phyloP scores from a whole-genome alignment of 2,797 vertebrate genomes.

The Heliangelus exortis region DNA sequence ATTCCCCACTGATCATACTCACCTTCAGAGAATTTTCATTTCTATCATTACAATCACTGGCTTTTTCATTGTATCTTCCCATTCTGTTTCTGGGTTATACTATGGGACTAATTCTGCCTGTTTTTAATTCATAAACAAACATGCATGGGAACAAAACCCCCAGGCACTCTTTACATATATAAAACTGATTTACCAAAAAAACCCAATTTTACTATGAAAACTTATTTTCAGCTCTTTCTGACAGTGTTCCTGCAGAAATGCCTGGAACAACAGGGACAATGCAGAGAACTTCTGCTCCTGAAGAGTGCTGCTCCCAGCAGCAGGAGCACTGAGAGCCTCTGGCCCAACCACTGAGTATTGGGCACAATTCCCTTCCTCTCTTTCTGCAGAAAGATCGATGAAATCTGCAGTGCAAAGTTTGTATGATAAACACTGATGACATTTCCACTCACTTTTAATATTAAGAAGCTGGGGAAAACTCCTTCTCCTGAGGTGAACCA shows the following conservation, averaged over 20 bases:
- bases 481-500: constrained; percentile 13
- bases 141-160: constrained; percentile 25
- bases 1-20: background rate
- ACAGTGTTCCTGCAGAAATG: background rate
- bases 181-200: constrained; percentile 33
- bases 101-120: constrained; percentile 12
- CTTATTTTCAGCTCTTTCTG: constrained; percentile 11
- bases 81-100: constrained; percentile 12
- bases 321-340: background rate
- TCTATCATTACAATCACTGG: constrained; percentile 9
- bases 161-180: constrained; percentile 3
- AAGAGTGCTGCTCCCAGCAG: background rate
- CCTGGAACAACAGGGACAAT: background rate
- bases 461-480: constrained; percentile 22
- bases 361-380: background rate
- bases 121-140: constrained; percentile 54
- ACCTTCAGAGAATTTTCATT: constrained; percentile 1
- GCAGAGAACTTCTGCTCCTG: background rate
- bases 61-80: constrained; percentile 22
- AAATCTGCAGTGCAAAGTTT: constrained; percentile 11
- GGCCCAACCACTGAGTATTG: accelerated
- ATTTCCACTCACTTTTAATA: constrained; percentile 38
- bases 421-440: constrained; percentile 53
- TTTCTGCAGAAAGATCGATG: constrained; percentile 1
- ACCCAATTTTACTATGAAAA: constrained; percentile 16